phyloP scores from a whole-genome alignment of 2,888 invertebrate genomes.

The Erynnis tages region DNA sequence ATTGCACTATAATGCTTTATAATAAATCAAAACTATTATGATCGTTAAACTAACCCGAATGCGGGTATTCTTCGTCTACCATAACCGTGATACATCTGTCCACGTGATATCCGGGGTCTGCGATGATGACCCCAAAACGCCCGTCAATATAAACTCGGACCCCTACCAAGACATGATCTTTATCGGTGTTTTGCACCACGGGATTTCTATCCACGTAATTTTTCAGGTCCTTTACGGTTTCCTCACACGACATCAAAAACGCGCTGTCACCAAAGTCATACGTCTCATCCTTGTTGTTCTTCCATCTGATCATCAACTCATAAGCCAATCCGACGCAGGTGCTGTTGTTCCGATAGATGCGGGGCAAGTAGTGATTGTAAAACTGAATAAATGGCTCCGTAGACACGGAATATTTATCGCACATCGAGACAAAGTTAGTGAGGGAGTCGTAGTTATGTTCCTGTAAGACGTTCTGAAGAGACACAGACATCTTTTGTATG shows the following conservation, averaged over 20 bases:
- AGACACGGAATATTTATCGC: background rate
- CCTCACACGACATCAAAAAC: background rate
- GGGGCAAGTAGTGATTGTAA: background rate
- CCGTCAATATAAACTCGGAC: background rate
- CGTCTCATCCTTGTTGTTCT: background rate
- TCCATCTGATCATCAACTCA: background rate
- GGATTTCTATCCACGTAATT: background rate
- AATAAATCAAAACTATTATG: background rate
- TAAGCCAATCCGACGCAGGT: background rate
- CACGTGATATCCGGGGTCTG: conserved; percentile 1
- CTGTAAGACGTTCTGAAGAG: background rate
- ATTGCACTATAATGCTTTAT: no score
- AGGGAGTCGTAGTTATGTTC: background rate
- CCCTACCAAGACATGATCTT: background rate
- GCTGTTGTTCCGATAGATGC: background rate
- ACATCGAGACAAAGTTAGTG: background rate
- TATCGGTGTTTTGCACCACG: background rate
- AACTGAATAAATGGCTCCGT: background rate
- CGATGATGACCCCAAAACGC: background rate
- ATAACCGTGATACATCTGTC: background rate
- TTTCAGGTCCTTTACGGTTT: background rate
- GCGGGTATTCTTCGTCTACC: background rate
- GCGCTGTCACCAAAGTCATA: background rate
- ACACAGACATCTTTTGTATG: no score
- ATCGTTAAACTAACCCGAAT: conserved; percentile 1